These are phyloP conservation scores for Acanthoscelides obtectus DNA, from an alignment of 2,888 invertebrate species.

Conservation along the genomic window DNA sequence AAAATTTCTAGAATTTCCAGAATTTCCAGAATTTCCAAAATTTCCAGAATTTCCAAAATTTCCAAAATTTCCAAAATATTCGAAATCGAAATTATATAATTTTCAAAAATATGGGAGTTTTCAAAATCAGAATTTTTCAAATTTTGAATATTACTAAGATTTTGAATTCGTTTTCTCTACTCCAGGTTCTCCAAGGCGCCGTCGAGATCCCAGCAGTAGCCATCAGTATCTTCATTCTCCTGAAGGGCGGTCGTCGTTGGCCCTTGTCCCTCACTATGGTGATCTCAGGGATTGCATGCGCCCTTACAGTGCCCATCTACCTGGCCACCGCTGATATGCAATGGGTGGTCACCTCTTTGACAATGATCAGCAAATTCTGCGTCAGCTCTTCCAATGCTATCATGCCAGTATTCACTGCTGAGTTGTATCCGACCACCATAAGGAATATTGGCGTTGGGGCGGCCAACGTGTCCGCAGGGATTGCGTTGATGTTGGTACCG, in stretches of 20 bases:
- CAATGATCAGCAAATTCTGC: constrained; percentile 76
- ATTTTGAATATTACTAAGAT: neutral
- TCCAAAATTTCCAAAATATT: no score
- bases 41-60: no score
- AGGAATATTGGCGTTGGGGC: constrained; percentile 74
- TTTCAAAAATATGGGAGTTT: no score
- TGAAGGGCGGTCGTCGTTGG: constrained; percentile 68
- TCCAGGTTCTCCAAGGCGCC: constrained; percentile 60
- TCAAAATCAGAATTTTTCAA: no score
- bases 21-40: no score
- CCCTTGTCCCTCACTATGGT: constrained; percentile 66
- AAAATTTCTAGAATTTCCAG: no score
- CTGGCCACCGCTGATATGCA: constrained; percentile 53
- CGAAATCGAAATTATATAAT: no score
- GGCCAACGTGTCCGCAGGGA: constrained; percentile 70
- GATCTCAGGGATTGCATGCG: constrained; percentile 65
- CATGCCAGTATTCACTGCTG: constrained; percentile 73
- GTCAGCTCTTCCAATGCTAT: constrained; percentile 76
- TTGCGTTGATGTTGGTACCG: constrained; percentile 72
- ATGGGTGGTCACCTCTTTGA: constrained; percentile 67
- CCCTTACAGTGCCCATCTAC: constrained; percentile 52
- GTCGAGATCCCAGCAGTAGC: constrained; percentile 77
- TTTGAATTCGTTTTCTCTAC: neutral
- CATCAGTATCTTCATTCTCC: constrained; percentile 68
- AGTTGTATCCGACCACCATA: constrained; percentile 75